Conservation (phyloP, 23 tunicate species). For the Trididemnum nubilum region DNA sequence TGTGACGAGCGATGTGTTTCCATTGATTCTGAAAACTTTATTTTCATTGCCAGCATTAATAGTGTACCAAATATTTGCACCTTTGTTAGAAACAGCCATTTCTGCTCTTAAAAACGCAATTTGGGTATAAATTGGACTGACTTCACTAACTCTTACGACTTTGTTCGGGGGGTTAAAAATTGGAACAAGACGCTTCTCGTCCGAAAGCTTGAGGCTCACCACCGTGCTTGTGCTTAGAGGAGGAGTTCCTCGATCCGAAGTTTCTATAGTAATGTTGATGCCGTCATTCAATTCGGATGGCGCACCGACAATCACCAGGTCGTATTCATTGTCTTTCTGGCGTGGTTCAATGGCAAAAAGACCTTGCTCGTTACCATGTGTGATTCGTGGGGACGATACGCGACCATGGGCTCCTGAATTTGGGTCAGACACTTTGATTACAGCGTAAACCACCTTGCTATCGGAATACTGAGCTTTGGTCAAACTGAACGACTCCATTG, state of each 20-base stretch:
- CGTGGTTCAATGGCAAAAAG: slow-evolving; percentile 36
- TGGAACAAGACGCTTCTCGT: slow-evolving; percentile 32
- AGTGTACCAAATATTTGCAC: slow-evolving; percentile 9
- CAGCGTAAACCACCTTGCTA: slow-evolving; percentile 5
- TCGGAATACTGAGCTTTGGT: neutral
- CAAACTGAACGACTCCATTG: neutral
- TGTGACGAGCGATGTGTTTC: slow-evolving; percentile 48
- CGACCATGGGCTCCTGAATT: slow-evolving; percentile 46
- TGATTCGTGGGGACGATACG: slow-evolving; percentile 25
- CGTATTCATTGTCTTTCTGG: neutral
- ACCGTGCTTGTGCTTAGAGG: slow-evolving; percentile 11
- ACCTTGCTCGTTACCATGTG: slow-evolving; percentile 15
- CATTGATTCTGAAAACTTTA: slow-evolving; percentile 40
- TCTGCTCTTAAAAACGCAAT: slow-evolving; percentile 41
- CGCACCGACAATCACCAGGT: slow-evolving; percentile 9
- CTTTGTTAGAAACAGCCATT: neutral
- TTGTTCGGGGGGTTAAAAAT: neutral
- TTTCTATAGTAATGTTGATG: slow-evolving; percentile 38
- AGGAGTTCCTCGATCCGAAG: slow-evolving; percentile 55
- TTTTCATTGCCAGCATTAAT: slow-evolving; percentile 44
- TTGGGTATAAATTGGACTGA: slow-evolving; percentile 46
- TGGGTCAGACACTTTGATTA: slow-evolving; percentile 37
- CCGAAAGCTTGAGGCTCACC: slow-evolving; percentile 20
- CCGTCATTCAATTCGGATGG: slow-evolving; percentile 26
- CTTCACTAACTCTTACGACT: slow-evolving; percentile 38